phyloP scores from a whole-genome alignment of 2,113 vertebrate species.

The Pyrgilauda ruficollis region DNA sequence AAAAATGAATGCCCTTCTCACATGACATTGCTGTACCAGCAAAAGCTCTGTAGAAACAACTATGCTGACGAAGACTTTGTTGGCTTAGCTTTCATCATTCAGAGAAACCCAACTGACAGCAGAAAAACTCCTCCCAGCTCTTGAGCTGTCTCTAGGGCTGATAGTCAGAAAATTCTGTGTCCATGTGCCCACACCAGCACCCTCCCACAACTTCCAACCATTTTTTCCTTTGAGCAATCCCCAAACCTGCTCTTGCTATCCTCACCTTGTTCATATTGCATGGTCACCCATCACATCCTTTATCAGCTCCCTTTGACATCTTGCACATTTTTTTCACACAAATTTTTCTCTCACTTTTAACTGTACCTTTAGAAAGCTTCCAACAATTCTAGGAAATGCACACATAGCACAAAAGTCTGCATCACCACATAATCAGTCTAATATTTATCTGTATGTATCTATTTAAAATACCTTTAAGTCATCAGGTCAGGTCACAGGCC shows the following conservation, averaged over 20 bases:
- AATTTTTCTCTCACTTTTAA: background rate
- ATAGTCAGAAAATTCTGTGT: background rate
- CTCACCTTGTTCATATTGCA: background rate
- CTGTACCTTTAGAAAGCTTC: background rate
- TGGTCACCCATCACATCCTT: background rate
- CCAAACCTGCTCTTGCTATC: background rate
- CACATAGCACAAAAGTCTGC: background rate
- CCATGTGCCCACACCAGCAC: background rate
- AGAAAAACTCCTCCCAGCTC: background rate
- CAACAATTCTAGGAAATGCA: background rate
- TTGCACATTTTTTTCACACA: too few species aligned
- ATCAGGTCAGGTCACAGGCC: background rate
- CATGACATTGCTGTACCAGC: slow-evolving; percentile 30
- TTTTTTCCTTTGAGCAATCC: background rate
- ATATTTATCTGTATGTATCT: background rate
- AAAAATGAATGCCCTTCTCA: slow-evolving; percentile 40
- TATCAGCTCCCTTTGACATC: background rate
- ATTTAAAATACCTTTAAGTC: background rate
- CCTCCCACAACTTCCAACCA: background rate
- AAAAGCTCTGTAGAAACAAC: slow-evolving; percentile 41
- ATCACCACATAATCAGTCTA: background rate
- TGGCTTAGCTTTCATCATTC: slow-evolving; percentile 15
- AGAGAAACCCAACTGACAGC: slow-evolving; percentile 19
- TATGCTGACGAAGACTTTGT: slow-evolving; percentile 26
- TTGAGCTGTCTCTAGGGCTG: background rate